These are phyloP conservation scores for Heliopora coerulea DNA, from an alignment of 92 coral and sea anemone genomes.

Conservation along the genomic window DNA sequence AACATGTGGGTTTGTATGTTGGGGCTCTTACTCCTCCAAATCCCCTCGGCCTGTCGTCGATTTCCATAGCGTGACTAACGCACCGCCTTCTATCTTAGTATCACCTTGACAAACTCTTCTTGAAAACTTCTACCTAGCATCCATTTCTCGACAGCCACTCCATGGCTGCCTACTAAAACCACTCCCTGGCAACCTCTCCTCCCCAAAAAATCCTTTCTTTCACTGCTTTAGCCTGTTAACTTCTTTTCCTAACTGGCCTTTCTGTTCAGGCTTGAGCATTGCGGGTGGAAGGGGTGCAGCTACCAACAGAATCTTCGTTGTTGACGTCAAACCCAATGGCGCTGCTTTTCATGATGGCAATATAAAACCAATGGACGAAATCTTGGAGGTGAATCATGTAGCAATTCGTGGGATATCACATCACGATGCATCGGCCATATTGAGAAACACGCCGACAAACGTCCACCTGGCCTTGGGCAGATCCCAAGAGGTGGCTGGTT, in stretches of 20 bases:
- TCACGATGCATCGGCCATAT: constrained; percentile 93
- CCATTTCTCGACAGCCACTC: too few species aligned
- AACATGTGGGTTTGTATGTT: too few species aligned
- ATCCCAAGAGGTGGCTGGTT: constrained; percentile 25
- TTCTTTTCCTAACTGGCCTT: too few species aligned
- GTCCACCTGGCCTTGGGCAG: constrained; percentile 91
- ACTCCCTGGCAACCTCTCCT: too few species aligned
- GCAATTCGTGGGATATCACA: constrained; percentile 93
- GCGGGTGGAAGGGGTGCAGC: constrained; percentile 99
- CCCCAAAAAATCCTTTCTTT: not conserved
- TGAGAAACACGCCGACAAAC: constrained; percentile 79
- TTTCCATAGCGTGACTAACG: too few species aligned
- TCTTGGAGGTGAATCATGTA: constrained; percentile 87
- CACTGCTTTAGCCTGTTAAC: too few species aligned
- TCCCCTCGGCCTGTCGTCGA: too few species aligned
- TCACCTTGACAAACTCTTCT: too few species aligned
- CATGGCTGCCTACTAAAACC: too few species aligned
- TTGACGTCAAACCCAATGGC: constrained; percentile 93
- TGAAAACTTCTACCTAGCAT: too few species aligned
- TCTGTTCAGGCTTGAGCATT: constrained; percentile 76
- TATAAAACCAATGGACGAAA: constrained; percentile 91
- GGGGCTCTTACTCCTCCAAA: too few species aligned
- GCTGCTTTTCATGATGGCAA: constrained; percentile 92
- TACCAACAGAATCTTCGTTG: constrained; percentile 91
- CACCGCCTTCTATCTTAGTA: too few species aligned